These are phyloP conservation scores for Paedocypris sp. DNA, from an alignment of 2,113 vertebrate species.

Conservation along the genomic window DNA sequence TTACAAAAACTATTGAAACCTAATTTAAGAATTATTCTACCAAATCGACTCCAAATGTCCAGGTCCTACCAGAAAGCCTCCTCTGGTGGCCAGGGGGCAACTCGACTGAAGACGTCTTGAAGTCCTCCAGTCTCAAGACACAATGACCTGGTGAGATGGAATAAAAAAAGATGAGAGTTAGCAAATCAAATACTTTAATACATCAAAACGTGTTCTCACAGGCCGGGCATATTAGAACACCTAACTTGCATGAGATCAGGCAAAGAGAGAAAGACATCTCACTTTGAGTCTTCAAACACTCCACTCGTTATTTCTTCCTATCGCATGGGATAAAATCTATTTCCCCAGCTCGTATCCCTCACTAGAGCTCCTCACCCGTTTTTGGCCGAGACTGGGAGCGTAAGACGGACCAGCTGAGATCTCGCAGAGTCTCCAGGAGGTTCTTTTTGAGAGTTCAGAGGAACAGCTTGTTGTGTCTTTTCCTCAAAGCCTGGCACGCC, in stretches of 20 bases:
- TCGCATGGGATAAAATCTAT: background rate
- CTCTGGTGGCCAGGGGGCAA: constrained; percentile 53
- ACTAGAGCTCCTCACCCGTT: background rate
- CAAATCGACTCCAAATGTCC: background rate
- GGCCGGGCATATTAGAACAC: background rate
- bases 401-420: background rate
- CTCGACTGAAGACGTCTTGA: constrained; percentile 53
- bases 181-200: background rate
- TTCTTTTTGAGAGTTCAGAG: constrained; percentile 9
- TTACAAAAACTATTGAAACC: too few species aligned
- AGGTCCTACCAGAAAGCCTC: constrained; percentile 60
- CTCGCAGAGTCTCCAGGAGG: background rate
- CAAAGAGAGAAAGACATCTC: background rate
- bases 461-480: constrained; percentile 10
- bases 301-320: background rate
- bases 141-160: constrained; percentile 47
- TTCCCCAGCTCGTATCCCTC: background rate
- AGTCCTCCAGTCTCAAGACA: constrained; percentile 63
- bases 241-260: background rate
- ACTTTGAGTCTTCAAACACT: background rate
- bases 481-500: constrained; percentile 1
- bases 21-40: background rate
- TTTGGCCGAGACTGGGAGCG: constrained; percentile 10
- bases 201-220: background rate
- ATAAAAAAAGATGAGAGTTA: background rate